Percentiles rank a stretch among this genome's conserved stretches.
Conservation (phyloP, 2,113 vertebrate genomes). For the Entelurus aequoreus region DNA sequence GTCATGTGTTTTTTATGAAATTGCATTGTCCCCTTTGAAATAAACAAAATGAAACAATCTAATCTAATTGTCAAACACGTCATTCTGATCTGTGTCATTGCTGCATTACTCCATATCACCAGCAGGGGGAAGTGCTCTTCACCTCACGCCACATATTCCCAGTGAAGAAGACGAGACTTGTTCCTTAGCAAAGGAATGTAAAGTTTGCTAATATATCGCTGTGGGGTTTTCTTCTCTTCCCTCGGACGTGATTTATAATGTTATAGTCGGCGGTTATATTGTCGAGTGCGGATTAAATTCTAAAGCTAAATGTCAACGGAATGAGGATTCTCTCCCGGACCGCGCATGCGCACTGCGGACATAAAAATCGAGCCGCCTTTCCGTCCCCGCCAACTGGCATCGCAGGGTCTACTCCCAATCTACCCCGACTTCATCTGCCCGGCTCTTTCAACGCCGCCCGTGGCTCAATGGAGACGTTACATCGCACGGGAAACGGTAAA, state of each 20-base stretch:
- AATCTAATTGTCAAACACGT: too few species aligned
- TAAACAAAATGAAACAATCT: too few species aligned
- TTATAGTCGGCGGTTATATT: background rate
- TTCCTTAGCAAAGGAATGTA: background rate
- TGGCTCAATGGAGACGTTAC: conserved; percentile 40
- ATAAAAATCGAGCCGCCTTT: conserved; percentile 47
- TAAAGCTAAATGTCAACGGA: background rate
- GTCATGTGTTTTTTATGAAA: too few species aligned
- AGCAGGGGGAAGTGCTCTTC: background rate
- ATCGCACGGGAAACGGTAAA: conserved; percentile 40
- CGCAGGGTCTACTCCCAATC: conserved; percentile 53
- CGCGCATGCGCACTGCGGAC: conserved; percentile 48
- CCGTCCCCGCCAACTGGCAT: conserved; percentile 45
- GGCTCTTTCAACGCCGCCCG: background rate
- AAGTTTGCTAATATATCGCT: background rate
- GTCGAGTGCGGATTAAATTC: background rate
- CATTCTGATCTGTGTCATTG: too few species aligned
- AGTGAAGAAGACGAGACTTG: background rate
- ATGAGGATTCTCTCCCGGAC: background rate
- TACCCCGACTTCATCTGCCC: conserved; percentile 16
- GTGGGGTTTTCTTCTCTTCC: background rate
- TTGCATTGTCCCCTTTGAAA: too few species aligned
- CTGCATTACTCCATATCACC: too few species aligned
- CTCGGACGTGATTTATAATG: too few species aligned
- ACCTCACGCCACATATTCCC: background rate